Percentiles rank a stretch among this genome's conserved stretches.
phyloP scores from a whole-genome alignment of 2,113 vertebrate genomes.

The Lagopus leucura region DNA sequence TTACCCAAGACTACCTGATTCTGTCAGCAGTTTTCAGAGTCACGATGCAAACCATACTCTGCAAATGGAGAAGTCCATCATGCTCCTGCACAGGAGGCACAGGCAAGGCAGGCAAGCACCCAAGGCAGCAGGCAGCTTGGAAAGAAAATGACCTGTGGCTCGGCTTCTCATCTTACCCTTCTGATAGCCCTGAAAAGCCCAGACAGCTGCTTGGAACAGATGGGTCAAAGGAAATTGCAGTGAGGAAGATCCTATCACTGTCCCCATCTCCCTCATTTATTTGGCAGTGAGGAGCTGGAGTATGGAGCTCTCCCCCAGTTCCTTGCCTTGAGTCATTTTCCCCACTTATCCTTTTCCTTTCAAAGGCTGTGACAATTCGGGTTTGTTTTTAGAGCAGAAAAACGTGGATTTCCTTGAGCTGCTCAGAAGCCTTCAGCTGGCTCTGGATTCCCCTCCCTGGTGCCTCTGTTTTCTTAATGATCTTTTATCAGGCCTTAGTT shows the following conservation, averaged over 20 bases:
- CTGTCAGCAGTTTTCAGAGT: background rate
- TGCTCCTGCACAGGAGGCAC: background rate
- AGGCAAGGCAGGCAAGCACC: background rate
- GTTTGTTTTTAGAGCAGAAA: background rate
- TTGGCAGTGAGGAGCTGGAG: background rate
- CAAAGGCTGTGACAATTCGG: background rate
- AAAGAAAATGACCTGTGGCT: background rate
- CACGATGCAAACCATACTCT: no score
- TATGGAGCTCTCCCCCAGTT: background rate
- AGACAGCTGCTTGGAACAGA: background rate
- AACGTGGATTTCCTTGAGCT: background rate
- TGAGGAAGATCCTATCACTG: background rate
- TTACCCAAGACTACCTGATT: background rate
- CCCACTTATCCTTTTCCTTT: background rate
- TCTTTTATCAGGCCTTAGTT: constrained; percentile 23
- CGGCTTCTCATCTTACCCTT: background rate
- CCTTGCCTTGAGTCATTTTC: background rate
- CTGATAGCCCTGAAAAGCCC: background rate
- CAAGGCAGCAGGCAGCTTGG: background rate
- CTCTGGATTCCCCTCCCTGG: background rate
- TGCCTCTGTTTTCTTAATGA: background rate
- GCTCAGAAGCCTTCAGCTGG: background rate
- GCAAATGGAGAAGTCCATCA: background rate
- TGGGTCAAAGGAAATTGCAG: background rate
- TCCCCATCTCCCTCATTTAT: background rate